Evolutionary conservation across 2,113 vertebrate species (phyloP), one percentile per base, ranked within the genome.

Genomic region (Cyanoramphus novaezelandiae): DNA sequence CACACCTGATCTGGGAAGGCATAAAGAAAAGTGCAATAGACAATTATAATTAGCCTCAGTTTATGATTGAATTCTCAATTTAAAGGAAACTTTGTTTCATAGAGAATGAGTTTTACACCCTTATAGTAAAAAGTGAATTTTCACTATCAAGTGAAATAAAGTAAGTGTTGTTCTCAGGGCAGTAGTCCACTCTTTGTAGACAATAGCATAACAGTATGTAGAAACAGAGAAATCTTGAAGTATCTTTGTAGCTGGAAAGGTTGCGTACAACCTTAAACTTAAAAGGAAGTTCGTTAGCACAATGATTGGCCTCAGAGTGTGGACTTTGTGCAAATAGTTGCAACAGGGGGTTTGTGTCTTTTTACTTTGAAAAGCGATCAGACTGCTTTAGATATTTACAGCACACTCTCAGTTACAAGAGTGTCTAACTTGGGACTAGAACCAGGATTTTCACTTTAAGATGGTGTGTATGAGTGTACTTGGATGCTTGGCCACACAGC

Each of bases 61-160:
- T 55, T 62, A 29, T 43, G 46, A 17, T 2, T 59, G 41, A 84
- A 43, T 74, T 29, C 9, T 76, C 0, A 0, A 31, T 82, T 62
- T 55, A 79, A 75, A 52, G 52, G 44, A 60, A 82, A 60, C 6
- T 46, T 63, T 19, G 12, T 35, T 79, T 82, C 12, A 4, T 28
- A 29, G 0, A 4, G 69, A 84, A 59, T 28, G 11, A 67, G 15
- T 35, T 93, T 67, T 43, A 28, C 15, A 7, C 9, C 27, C 50
- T 68, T 52, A 19, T 85, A 90, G 23, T 75, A 8, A 62, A 60
- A 18, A 68, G 35, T 65, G 23, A 20, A 27, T 62, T 95, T 90
- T 80, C 0, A 0, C 19, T 72, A 2, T 29, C 2, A 3, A 37
- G 25, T 31, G 35, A 46, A 39, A 39, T 16, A 59, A 71, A 16